Evolutionary conservation across 2,113 vertebrate genomes (phyloP).

Genomic region (Arizona elegans): DNA sequence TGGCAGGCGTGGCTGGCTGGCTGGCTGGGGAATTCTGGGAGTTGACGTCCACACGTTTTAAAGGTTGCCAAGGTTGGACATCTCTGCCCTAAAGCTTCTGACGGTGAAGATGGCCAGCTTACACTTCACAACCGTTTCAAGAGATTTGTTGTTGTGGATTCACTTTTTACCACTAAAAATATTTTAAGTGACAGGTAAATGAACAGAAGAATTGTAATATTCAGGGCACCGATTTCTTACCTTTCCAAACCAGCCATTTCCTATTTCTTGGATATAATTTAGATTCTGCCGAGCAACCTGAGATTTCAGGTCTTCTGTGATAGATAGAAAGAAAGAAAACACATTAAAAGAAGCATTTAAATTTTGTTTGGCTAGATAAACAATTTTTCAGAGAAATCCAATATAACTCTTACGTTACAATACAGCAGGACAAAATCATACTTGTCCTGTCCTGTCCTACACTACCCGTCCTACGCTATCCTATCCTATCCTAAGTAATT

Average conservation of each 20-base stretch:
- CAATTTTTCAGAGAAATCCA: neutral
- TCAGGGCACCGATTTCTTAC: constrained; percentile 62
- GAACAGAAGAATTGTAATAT: neutral
- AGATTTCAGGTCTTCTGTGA: constrained; percentile 81
- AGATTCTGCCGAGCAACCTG: constrained; percentile 90
- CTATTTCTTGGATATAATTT: constrained; percentile 97
- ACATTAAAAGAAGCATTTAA: neutral
- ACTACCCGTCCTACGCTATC: neutral
- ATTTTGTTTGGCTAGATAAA: neutral
- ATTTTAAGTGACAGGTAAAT: neutral
- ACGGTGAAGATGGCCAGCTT: neutral
- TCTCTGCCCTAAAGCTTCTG: neutral
- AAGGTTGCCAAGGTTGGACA: neutral
- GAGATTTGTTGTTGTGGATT: neutral
- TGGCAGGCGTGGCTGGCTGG: neutral
- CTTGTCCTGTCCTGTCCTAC: neutral
- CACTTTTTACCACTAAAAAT: neutral
- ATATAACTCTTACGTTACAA: neutral
- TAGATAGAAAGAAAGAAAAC: neutral
- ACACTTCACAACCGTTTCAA: neutral
- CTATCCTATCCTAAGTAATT: neutral
- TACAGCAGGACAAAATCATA: neutral
- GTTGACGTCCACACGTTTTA: neutral
- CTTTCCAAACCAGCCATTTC: constrained; percentile 97
- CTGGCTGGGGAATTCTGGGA: neutral